These are phyloP conservation scores for Orthonevra nobilis DNA, from an alignment of 2,888 invertebrate genomes.

Conservation along the genomic window DNA sequence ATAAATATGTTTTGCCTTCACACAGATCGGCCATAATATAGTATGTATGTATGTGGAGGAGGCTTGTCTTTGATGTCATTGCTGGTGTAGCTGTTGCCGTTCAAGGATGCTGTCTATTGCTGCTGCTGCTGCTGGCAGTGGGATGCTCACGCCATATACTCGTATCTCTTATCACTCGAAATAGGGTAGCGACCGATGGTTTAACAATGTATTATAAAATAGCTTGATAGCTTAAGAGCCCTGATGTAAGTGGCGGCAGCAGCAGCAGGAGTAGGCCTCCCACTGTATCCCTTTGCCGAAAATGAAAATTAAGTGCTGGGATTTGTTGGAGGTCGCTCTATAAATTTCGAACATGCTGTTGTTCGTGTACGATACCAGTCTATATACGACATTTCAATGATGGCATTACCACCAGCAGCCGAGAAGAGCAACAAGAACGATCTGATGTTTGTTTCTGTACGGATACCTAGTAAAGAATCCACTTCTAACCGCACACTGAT, in stretches of 20 bases:
- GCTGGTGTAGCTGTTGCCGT: constrained; percentile 33
- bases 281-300: constrained; percentile 24
- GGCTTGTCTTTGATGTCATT: constrained; percentile 27
- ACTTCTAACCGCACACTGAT: constrained; percentile 33
- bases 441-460: constrained; percentile 29
- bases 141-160: constrained; percentile 15
- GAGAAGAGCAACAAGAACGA: constrained; percentile 23
- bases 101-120: constrained; percentile 36
- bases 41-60: too few species aligned
- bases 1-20: constrained; percentile 57
- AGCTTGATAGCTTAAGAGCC: constrained; percentile 52
- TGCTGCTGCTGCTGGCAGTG: constrained; percentile 31
- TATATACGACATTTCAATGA: background rate
- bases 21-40: constrained; percentile 6
- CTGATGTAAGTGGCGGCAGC: constrained; percentile 31
- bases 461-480: constrained; percentile 16
- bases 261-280: background rate
- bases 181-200: constrained; percentile 32
- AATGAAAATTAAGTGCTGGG: constrained; percentile 63
- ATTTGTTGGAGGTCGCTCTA: constrained; percentile 57
- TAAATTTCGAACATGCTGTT: constrained; percentile 55
- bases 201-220: constrained; percentile 62
- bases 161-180: constrained; percentile 20
- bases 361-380: background rate
- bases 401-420: constrained; percentile 24